phyloP scores from a whole-genome alignment of 2,113 vertebrate species.

The Pedionomus torquatus region DNA sequence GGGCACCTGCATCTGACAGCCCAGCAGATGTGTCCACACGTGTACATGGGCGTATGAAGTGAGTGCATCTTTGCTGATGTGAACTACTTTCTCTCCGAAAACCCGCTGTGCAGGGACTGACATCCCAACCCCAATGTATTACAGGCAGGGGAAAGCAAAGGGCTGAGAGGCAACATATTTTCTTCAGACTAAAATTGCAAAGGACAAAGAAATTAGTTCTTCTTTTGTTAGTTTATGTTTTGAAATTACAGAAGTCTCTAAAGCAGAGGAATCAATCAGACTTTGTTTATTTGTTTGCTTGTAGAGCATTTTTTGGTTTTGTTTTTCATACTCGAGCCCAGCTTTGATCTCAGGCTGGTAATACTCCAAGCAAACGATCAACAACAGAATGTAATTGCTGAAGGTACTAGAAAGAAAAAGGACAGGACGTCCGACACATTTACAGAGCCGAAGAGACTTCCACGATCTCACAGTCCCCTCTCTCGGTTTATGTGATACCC shows the following conservation, averaged over 20 bases:
- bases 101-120: not conserved
- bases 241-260: conserved; percentile 36
- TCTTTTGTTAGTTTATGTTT: conserved; percentile 55
- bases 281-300: conserved; percentile 59
- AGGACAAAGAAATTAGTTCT: conserved; percentile 20
- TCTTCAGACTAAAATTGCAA: not conserved
- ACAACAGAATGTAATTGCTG: conserved; percentile 45
- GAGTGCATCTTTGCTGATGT: not conserved
- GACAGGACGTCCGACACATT: not conserved
- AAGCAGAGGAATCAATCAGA: conserved; percentile 35
- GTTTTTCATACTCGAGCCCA: conserved; percentile 9
- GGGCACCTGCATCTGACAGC: not conserved
- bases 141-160: not conserved
- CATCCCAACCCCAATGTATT: not conserved
- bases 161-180: not conserved
- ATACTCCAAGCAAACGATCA: conserved; percentile 30
- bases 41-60: rapidly evolving
- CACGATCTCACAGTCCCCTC: not conserved
- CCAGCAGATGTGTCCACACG: rapidly evolving
- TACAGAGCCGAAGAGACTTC: not conserved
- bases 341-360: conserved; percentile 56
- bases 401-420: conserved; percentile 44
- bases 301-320: conserved; percentile 19
- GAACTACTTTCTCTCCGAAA: not conserved
- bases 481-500: not conserved